phyloP scores from a whole-genome alignment of 2,888 invertebrate genomes.

The Drosophila stalkeri region DNA sequence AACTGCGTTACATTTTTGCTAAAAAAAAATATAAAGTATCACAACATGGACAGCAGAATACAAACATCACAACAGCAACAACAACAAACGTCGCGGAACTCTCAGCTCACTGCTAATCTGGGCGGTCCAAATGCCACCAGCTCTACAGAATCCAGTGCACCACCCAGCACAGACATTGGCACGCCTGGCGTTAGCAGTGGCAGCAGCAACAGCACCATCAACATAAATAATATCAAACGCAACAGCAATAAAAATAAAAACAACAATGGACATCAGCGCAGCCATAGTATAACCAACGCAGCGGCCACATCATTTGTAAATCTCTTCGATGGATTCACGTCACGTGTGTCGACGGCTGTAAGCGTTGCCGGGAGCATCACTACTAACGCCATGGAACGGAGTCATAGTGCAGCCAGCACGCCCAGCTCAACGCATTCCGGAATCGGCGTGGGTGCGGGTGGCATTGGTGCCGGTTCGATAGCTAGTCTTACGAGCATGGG shows the following conservation, averaged over 20 bases:
- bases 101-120: conserved; percentile 56
- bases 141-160: conserved; percentile 34
- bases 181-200: background rate
- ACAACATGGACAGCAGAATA: conserved; percentile 56
- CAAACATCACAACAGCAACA: conserved; percentile 53
- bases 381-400: conserved; percentile 55
- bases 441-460: conserved; percentile 31
- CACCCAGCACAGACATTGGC: conserved; percentile 21
- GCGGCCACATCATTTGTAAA: conserved; percentile 81
- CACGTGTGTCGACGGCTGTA: conserved; percentile 83
- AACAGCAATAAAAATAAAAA: conserved; percentile 52
- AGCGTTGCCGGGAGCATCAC: conserved; percentile 67
- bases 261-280: conserved; percentile 68
- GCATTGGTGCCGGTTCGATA: conserved; percentile 71
- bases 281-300: conserved; percentile 77
- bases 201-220: background rate
- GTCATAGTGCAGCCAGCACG: conserved; percentile 80
- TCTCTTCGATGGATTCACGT: conserved; percentile 82
- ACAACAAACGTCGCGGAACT: conserved; percentile 60
- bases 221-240: conserved; percentile 34
- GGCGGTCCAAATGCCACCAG: conserved; percentile 67
- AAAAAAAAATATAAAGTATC: background rate
- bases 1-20: conserved; percentile 42
- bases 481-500: conserved; percentile 81
- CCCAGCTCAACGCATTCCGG: conserved; percentile 76